Base-by-base conservation (phyloP, 1,140 invertebrate genomes). In the Drosophila bocqueti region DNA sequence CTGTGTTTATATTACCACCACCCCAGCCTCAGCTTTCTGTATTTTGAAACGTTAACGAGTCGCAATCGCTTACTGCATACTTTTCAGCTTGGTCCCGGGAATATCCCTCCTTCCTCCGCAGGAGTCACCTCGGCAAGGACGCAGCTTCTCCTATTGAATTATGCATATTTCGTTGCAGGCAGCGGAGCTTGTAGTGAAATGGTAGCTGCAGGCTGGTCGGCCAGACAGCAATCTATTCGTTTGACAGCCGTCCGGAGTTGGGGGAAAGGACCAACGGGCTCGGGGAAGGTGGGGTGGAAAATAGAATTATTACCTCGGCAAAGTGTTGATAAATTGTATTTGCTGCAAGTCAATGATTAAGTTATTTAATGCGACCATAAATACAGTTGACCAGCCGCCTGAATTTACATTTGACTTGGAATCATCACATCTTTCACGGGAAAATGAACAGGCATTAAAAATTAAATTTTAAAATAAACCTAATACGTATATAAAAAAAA, bases 101-200 rank as follows among this genome's bases (percentile, higher is more conserved):
- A 24, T 45, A 57, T 31, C 36, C 38, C 29, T 34, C 64, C 55
- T 13, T 38, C 8, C 43, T 38, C 38, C 63, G 31, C 54, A 47
- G 59, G 40, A 61, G 40, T 62, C 36, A 34, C 46, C 47, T 15
- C 50, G 31, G 24, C 63, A 42, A 47, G 59, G 61, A 62, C 38
- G 45, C 43, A 45, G 64, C 34, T 46, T 26, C 49, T 58, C 61
- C 43, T 83, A 83, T 87, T 84, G 77, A 89, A 87, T 89, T 87
- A 90, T 89, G 81, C 66, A 87, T 84, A 58, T 75, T 89, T 74
- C 36, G 54, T 59, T 89, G 84, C 85, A 84, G 26, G 62, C 43
- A 82, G 13, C 26, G 36, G 31, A 61, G 66, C 49, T 50, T 49
- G 45, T 49, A 65, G 31, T 61, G 45, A 63, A 43, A 61, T 49